These are phyloP conservation scores for Athrips mouffetella DNA, from an alignment of 2,888 invertebrate genomes.

Conservation along the genomic window DNA sequence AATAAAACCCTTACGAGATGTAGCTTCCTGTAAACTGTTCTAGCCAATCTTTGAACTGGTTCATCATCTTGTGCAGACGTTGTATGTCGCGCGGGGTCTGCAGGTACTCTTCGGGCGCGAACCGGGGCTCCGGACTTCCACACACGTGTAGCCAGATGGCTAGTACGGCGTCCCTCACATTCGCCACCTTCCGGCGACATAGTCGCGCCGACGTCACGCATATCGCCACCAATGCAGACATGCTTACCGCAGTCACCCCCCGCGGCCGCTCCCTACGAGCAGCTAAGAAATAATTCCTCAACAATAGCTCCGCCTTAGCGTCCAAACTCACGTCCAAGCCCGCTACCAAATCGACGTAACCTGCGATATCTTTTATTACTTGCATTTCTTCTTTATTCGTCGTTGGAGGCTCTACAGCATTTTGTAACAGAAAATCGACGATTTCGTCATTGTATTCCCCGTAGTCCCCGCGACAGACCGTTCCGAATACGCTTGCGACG, in stretches of 20 bases:
- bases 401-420: conserved; percentile 37
- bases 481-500: conserved; percentile 58
- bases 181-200: conserved; percentile 51
- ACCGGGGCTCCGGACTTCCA: conserved; percentile 57
- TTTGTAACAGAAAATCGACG: conserved; percentile 48
- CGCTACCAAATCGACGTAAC: conserved; percentile 54
- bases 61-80: conserved; percentile 48
- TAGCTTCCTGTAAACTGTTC: conserved; percentile 49
- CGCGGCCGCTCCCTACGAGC: conserved; percentile 55
- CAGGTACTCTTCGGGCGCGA: conserved; percentile 62
- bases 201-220: conserved; percentile 58
- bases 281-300: conserved; percentile 58
- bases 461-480: conserved; percentile 55
- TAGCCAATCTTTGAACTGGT: conserved; percentile 59
- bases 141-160: conserved; percentile 68
- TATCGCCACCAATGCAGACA: conserved; percentile 48
- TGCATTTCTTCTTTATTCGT: conserved; percentile 41
- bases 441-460: conserved; percentile 56
- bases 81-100: conserved; percentile 54
- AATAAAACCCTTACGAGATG: not conserved
- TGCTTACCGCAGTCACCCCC: conserved; percentile 51
- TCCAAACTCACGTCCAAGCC: conserved; percentile 50
- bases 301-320: conserved; percentile 42
- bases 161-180: conserved; percentile 59
- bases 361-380: conserved; percentile 43